Base-by-base conservation (phyloP, 2,113 vertebrate genomes). In the Alosa alosa region DNA sequence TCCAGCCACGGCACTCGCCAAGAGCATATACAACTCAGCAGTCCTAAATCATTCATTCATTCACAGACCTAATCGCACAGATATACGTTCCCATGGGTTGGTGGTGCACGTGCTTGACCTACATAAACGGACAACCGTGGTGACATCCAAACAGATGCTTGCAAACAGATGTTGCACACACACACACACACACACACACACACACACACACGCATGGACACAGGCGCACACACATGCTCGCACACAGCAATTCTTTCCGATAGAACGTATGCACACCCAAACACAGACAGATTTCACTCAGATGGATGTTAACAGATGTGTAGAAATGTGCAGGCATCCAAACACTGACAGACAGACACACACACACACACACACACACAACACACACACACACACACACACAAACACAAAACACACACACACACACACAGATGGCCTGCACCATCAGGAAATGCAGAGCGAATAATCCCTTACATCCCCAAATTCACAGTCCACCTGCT, bases 371-470 rank as follows among this genome's bases (percentile, higher is more conserved):
- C n/a, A 72, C 64, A 31, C n/a, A 31, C n/a, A 31, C 64, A 72
- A n/a, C n/a, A n/a, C n/a, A n/a, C n/a, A n/a, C n/a, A 75, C 85
- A 17, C 64, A 36, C 68, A 15, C 68, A 75, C 68, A 75, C 64
- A 75, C 10, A 75, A 13, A 75, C 85, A 17, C 64, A n/a, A n/a
- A n/a, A 36, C 68, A 15, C 68, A 75, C 68, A 75, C 64, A 72
- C 25, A 72, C 25, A 25, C 64, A 72, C n/a, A 36, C 64, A 72
- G 18, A 64, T 20, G 6, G 18, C 1, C 3, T 72, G n/a, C 25
- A 31, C 8, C n/a, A 10, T 72, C 64, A 72, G 72, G 25, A 60
- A 60, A 60, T 22, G 20, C 18, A 60, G 72, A 10, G 31, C 20
- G 18, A 52, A 78, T 78, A 78, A 78, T 78, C 72, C 36, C 72